Conservation (phyloP, 1,140 invertebrate species). For the Diprion similis region DNA sequence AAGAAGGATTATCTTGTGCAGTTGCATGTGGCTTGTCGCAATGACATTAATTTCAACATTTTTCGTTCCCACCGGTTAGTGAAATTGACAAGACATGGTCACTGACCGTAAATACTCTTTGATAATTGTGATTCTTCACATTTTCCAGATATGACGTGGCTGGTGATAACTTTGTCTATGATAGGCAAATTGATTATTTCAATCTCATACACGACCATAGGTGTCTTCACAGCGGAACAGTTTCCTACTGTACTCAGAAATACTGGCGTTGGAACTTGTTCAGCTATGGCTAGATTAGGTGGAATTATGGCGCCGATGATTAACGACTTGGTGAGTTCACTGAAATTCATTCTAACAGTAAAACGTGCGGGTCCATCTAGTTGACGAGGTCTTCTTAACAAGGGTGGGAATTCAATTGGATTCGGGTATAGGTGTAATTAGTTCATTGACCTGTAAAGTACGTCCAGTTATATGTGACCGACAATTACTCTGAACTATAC, state of each 20-base stretch:
- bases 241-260: constrained; percentile 85
- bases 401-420: background rate
- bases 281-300: constrained; percentile 79
- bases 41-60: constrained; percentile 66
- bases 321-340: constrained; percentile 65
- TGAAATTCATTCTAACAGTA: background rate
- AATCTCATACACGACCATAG: constrained; percentile 80
- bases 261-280: constrained; percentile 78
- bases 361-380: background rate
- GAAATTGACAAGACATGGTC: background rate
- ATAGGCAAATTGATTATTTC: constrained; percentile 84
- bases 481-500: background rate
- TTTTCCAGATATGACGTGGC: constrained; percentile 64
- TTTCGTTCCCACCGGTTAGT: constrained; percentile 66
- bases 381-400: too few species aligned
- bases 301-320: constrained; percentile 79
- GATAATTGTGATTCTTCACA: constrained; percentile 28
- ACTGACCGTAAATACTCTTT: constrained; percentile 16
- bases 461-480: background rate
- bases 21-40: constrained; percentile 74
- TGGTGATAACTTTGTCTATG: constrained; percentile 77
- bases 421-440: background rate
- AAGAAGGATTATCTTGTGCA: constrained; percentile 71
- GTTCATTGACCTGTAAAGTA: background rate
- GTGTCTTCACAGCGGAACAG: constrained; percentile 83